Conservation (phyloP, 2,797 vertebrate species). For the Sorex maritimensis region DNA sequence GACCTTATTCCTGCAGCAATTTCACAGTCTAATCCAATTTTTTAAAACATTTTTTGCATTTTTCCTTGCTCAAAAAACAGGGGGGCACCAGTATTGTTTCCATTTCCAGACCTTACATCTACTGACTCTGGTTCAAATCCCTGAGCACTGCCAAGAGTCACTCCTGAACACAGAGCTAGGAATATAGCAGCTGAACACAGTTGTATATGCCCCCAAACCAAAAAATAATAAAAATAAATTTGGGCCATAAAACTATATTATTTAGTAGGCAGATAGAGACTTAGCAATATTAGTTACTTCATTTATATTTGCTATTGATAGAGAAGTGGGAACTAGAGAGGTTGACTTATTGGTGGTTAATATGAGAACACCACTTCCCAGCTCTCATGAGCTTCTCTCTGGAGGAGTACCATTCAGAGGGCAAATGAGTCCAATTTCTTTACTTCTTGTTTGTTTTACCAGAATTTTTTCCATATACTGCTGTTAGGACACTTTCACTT, state of each 20-base stretch:
- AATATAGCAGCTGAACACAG: no score
- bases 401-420: background rate
- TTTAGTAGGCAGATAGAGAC: background rate
- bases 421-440: slow-evolving; percentile 2
- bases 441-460: background rate
- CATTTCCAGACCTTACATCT: background rate
- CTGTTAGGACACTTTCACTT: background rate
- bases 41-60: background rate
- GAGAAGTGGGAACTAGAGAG: background rate
- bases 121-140: no score
- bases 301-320: background rate
- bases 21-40: background rate
- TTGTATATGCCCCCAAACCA: no score
- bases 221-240: background rate
- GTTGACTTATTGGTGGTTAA: background rate
- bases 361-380: background rate
- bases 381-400: background rate
- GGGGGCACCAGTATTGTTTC: background rate
- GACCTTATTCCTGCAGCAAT: background rate
- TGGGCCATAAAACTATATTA: background rate
- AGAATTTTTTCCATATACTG: slow-evolving; percentile 12
- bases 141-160: no score
- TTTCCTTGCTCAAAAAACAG: background rate
- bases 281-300: background rate
- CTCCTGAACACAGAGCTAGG: no score